Evolutionary conservation across 2,113 vertebrate species (phyloP), one percentile per base, ranked within the genome.

Genomic region (Pomatorhinus ruficollis): DNA sequence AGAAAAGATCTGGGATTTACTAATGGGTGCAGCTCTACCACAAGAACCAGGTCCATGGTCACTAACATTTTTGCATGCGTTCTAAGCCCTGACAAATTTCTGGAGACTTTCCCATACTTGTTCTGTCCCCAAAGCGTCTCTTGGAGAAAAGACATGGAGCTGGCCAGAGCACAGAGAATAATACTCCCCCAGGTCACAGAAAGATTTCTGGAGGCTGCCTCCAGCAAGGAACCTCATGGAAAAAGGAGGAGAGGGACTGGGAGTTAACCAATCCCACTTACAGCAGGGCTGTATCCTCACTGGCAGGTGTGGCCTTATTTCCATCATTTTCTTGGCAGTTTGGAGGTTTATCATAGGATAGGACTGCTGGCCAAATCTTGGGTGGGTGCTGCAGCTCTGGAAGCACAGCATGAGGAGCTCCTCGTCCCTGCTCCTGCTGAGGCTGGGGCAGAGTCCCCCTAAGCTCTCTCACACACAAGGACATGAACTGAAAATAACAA

Each of bases 371-470:
- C 31, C 57, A 85, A 61, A 18, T 33, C 30, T 49, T 0, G 14
- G 3, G 0, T 1, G 3, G 12, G 6, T 64, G 61, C 40, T 0
- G 0, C 1, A 22, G 35, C 59, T 57, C 54, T 45, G 2, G 65
- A 79, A 47, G 25, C 20, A 19, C 22, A 44, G 12, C 16, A 35
- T 1, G 0, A 65, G 35, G 30, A 77, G 17, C 10, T 81, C 56
- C 50, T 37, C 1, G 0, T n/a, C 42, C 12, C 30, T 76, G 27
- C 24, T 77, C 6, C 89, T 1, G 2, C 24, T 53, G 28, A 45
- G 23, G 20, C 0, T 8, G 1, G 31, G 19, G 22, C 42, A 85
- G 21, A 75, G 61, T 52, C 21, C 17, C 33, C 15, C 30, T 64
- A 27, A 84, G 49, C 17, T 7, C 5, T 37, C 0, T 0, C 21